Evolutionary conservation across 2,113 vertebrate genomes (phyloP), one percentile per base, ranked within the genome.

Genomic region (Brienomyrus longianalis): DNA sequence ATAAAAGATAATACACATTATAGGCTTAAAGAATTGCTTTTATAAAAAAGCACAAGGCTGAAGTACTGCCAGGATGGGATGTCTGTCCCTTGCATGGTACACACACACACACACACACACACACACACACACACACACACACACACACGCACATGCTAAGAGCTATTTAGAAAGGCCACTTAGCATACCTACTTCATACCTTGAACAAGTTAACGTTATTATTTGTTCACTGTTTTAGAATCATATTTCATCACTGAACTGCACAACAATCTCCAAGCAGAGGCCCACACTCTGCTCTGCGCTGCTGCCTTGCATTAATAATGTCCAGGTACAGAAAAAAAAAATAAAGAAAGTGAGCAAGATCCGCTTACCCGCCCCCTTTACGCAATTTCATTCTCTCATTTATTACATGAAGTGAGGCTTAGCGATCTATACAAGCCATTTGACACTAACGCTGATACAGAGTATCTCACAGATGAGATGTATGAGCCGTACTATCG

Each of bases 401-500:
- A 90, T 94, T 92, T 91, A 92, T 92, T 90, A 90, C 90, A 90
- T 83, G 85, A 89, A 80, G 87, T 74, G 74, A 83, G 62, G 23
- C 91, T 91, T 56, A 86, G 80, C 31, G 85, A 66, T 21, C 90
- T 91, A 88, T 91, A 59, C 77, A 89, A 92, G 62, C 48, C 84
- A 89, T 77, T 21, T 21, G 90, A 87, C 62, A 85, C 31, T 62
- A 86, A 74, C 23, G 90, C 80, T 51, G 51, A 48, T 21, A 51
- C n/a, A 80, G 43, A 45, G 47, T 15, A 80, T 47, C 85, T 86
- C 83, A 91, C 91, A 92, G 93, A 93, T 92, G 93, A 84, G 31
- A 88, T 91, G 92, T 93, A 92, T 91, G 94, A 92, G 90, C 45
- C 85, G 59, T 11, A 11, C 74, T 92, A 93, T 94, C 92, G 94